A percentile compares a stretch with the other conserved stretches of the same genome.
Conservation (phyloP, 2,888 invertebrate species). For the Syrista parreyssii region DNA sequence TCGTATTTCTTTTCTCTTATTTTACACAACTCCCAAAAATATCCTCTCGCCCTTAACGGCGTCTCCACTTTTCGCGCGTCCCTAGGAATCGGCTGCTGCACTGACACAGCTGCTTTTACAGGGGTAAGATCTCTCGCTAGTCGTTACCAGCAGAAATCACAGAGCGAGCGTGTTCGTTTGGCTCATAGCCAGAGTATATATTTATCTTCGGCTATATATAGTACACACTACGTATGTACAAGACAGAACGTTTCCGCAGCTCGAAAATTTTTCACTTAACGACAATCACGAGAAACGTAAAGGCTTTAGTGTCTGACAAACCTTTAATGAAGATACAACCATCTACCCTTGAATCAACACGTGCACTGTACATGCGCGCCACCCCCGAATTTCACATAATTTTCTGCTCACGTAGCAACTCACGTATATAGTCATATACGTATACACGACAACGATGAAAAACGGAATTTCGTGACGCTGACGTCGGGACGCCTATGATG, state of each 20-base stretch:
- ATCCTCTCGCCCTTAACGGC: conserved; percentile 1
- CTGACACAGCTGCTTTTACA: conserved; percentile 58
- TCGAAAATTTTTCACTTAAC: background rate
- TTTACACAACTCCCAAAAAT: background rate
- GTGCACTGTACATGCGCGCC: background rate
- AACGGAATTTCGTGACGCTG: background rate
- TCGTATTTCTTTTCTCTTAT: background rate
- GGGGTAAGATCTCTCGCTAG: conserved; percentile 28
- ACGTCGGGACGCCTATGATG: background rate
- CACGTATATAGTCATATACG: background rate
- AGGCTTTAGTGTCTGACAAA: background rate
- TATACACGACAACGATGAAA: background rate
- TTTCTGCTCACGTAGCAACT: background rate
- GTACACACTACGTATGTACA: conserved; percentile 15
- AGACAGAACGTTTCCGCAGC: background rate
- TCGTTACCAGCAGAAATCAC: conserved; percentile 18
- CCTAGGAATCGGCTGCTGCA: conserved; percentile 42
- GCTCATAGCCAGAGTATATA: conserved; percentile 59
- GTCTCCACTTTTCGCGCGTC: background rate
- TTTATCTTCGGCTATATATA: conserved; percentile 64
- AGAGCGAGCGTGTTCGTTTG: conserved; percentile 50
- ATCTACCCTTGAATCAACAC: background rate
- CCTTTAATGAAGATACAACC: background rate
- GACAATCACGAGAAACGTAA: background rate
- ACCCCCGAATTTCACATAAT: background rate